Conservation (phyloP, 2,888 invertebrate genomes). For the Oscheius sp. region DNA sequence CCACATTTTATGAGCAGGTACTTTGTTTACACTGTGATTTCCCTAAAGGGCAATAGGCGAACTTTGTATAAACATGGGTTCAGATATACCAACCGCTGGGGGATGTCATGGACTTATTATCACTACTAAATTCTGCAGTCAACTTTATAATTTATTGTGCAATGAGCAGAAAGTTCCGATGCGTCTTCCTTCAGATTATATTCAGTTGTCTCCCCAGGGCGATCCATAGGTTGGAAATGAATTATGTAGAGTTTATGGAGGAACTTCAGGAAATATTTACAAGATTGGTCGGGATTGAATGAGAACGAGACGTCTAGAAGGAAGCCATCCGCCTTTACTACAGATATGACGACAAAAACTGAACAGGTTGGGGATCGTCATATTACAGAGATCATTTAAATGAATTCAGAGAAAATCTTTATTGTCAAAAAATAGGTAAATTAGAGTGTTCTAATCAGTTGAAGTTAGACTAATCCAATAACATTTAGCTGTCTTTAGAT, state of each 20-base stretch:
- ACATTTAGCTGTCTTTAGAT: background rate
- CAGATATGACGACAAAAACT: conserved; percentile 58
- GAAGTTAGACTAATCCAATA: background rate
- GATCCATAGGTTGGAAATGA: conserved; percentile 44
- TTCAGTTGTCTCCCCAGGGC: conserved; percentile 55
- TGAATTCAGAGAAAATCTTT: background rate
- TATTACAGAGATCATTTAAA: background rate
- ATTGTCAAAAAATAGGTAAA: background rate
- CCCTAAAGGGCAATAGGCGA: too few species aligned
- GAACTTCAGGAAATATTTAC: conserved; percentile 47
- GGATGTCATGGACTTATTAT: conserved; percentile 71
- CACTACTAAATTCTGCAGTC: conserved; percentile 70
- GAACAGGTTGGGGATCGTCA: conserved; percentile 44
- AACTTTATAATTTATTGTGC: conserved; percentile 72
- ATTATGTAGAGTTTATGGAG: background rate
- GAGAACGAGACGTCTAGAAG: conserved; percentile 47
- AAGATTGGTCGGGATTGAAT: conserved; percentile 43
- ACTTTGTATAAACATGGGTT: conserved; percentile 14
- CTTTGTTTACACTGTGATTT: background rate
- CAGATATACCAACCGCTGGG: conserved; percentile 68
- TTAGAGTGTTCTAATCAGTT: background rate
- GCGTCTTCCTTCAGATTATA: conserved; percentile 69
- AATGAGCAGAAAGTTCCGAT: conserved; percentile 72
- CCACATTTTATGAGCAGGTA: conserved; percentile 66
- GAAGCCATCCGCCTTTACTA: conserved; percentile 47